Evolutionary conservation across 2,113 vertebrate species (phyloP).

Genomic region (Microtus richardsoni): DNA sequence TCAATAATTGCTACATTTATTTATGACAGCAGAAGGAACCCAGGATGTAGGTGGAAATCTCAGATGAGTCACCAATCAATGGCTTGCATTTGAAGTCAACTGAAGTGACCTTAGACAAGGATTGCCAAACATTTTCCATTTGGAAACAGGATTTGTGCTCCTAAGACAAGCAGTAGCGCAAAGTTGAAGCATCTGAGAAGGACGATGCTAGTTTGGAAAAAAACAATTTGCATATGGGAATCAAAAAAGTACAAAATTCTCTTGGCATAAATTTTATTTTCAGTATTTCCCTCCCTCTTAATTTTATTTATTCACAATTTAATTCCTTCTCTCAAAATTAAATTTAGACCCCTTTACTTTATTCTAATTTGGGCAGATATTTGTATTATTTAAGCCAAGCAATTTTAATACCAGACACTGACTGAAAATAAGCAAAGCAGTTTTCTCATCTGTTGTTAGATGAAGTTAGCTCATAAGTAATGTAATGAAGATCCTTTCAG

Average conservation of each 20-base stretch:
- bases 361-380: constrained; percentile 40
- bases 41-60: background rate
- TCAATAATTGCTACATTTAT: background rate
- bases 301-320: background rate
- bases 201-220: background rate
- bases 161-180: background rate
- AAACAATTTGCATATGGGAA: background rate
- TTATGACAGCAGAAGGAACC: background rate
- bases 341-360: background rate
- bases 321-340: constrained; percentile 34
- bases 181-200: background rate
- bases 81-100: background rate
- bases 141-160: background rate
- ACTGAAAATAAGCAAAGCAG: constrained; percentile 43
- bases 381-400: constrained; percentile 15
- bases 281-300: background rate
- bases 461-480: constrained; percentile 41
- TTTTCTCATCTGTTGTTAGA: constrained; percentile 49
- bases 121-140: background rate
- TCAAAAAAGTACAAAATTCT: background rate
- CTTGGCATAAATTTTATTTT: constrained; percentile 44
- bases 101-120: background rate
- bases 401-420: constrained; percentile 20
- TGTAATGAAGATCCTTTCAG: constrained; percentile 56
- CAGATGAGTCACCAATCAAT: constrained; percentile 10